A percentile compares a stretch with the other conserved stretches of the same genome.
Evolutionary conservation across 2,113 vertebrate genomes (phyloP).

Genomic region (Pongo abelii): DNA sequence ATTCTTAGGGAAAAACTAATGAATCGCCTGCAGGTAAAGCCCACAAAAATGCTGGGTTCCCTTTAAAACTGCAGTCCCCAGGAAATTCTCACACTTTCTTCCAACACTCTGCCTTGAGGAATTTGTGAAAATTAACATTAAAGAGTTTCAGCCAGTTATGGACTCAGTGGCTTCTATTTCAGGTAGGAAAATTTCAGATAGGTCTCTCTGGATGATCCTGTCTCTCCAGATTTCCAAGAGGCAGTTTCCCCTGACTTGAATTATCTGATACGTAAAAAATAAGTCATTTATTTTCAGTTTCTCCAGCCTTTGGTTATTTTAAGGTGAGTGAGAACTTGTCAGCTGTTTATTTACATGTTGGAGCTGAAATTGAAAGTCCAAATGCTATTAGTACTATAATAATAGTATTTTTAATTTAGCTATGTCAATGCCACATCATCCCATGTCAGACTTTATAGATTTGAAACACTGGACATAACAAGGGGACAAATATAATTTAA

Average conservation of each 20-base stretch:
- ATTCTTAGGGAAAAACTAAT: not conserved
- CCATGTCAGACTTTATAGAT: not conserved
- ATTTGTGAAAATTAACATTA: not conserved
- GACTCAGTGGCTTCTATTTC: not conserved
- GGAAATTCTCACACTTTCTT: not conserved
- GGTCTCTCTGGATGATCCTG: not conserved
- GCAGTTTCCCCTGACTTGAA: not conserved
- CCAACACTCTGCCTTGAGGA: not conserved
- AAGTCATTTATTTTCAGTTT: not conserved
- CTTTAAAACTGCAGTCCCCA: no score
- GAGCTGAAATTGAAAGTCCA: not conserved
- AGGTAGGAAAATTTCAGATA: not conserved
- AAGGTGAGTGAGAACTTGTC: not conserved
- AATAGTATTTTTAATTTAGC: not conserved
- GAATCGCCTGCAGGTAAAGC: not conserved
- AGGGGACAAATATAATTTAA: not conserved
- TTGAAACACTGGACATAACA: not conserved
- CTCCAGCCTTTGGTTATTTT: not conserved
- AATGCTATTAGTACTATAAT: not conserved
- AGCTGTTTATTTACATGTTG: not conserved
- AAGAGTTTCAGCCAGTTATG: not conserved
- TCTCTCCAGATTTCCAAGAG: not conserved
- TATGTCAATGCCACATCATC: not conserved
- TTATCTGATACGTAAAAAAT: not conserved
- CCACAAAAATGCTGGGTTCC: rapidly evolving